Conservation (phyloP, 2,888 invertebrate species). For the Spilarctia lutea region DNA sequence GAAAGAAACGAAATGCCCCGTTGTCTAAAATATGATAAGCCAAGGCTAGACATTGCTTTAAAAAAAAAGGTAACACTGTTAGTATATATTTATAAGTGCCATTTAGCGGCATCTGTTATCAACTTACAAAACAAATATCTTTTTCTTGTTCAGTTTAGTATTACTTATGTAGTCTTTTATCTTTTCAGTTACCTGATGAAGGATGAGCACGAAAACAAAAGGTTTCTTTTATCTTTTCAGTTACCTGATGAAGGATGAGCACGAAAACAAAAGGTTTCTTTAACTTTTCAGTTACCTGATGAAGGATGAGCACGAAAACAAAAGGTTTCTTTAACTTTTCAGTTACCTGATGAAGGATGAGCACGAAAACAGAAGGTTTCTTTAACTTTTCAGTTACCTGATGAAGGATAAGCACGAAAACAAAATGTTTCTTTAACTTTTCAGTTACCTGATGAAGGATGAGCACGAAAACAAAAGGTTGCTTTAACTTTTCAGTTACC, state of each 20-base stretch:
- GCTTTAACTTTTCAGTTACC: no score
- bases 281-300: no score
- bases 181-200: not conserved
- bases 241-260: not conserved
- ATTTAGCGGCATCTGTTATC: not conserved
- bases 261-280: not conserved
- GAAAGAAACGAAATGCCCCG: no score
- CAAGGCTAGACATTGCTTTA: not conserved
- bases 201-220: not conserved
- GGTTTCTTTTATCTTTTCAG: no score
- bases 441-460: no score
- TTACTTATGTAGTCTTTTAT: not conserved
- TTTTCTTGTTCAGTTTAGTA: not conserved
- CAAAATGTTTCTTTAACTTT: not conserved
- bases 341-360: no score
- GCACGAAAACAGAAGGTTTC: not conserved
- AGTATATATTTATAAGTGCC: not conserved
- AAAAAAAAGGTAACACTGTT: not conserved
- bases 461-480: not conserved
- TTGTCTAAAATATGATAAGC: not conserved
- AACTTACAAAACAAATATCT: not conserved
- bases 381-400: no score
- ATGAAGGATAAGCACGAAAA: not conserved
- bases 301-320: not conserved
- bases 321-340: no score